These are phyloP conservation scores for Lepas anatifera DNA, from an alignment of 2,888 invertebrate genomes.

Conservation along the genomic window DNA sequence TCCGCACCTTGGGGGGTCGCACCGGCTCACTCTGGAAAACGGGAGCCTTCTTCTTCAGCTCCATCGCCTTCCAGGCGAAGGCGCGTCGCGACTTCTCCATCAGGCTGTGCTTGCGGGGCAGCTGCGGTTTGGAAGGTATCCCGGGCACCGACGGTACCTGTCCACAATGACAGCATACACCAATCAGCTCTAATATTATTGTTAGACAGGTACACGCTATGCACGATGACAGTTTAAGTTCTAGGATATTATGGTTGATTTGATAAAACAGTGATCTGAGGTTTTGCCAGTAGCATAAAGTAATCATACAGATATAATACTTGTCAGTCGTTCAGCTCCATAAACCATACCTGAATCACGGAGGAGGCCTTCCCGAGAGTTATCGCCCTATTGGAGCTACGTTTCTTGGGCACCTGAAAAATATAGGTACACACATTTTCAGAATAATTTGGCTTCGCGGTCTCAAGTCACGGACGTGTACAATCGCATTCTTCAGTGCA, in stretches of 20 bases:
- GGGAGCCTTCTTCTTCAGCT: neutral
- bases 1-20: neutral
- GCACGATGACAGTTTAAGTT: neutral
- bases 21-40: neutral
- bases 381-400: too few relatives aligned
- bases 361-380: neutral
- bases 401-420: neutral
- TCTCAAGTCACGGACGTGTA: neutral
- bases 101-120: neutral
- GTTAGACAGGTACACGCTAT: too few relatives aligned
- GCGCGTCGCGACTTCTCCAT: neutral
- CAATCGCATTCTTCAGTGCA: neutral
- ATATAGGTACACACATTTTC: neutral
- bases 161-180: neutral
- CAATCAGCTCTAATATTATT: neutral
- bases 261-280: neutral
- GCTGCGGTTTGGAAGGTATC: slow-evolving; percentile 23
- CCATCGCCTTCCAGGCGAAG: neutral
- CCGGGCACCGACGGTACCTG: neutral
- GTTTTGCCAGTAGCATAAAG: neutral
- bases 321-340: too few relatives aligned
- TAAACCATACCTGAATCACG: neutral
- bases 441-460: neutral
- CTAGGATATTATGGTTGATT: neutral
- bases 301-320: neutral